phyloP scores from a whole-genome alignment of 2,888 invertebrate genomes.

The Spodoptera littoralis region DNA sequence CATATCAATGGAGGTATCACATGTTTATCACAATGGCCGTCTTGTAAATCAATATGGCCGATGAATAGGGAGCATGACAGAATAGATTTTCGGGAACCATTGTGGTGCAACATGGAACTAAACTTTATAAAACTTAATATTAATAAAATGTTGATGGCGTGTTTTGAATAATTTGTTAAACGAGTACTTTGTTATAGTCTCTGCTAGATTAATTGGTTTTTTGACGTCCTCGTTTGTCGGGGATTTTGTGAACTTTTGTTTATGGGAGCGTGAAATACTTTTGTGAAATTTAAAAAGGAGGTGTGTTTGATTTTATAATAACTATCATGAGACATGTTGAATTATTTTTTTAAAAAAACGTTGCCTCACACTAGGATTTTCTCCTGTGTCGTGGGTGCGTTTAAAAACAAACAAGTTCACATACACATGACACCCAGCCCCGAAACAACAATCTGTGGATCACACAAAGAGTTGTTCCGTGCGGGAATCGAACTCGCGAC shows the following conservation, averaged over 20 bases:
- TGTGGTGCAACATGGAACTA: slow-evolving; percentile 23
- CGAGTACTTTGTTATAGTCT: slow-evolving; percentile 7
- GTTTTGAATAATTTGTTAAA: slow-evolving; percentile 31
- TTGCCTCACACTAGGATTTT: too few species aligned
- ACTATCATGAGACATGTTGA: too few species aligned
- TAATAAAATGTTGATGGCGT: slow-evolving; percentile 21
- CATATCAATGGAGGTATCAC: slow-evolving; percentile 19
- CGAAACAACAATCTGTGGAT: too few species aligned
- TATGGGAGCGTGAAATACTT: background rate
- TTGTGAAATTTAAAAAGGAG: too few species aligned
- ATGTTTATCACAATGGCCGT: slow-evolving; percentile 38
- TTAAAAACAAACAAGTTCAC: too few species aligned
- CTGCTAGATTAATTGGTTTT: slow-evolving; percentile 10
- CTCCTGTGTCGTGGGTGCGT: too few species aligned
- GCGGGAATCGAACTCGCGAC: too few species aligned
- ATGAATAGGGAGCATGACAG: slow-evolving; percentile 32
- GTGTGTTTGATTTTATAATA: too few species aligned
- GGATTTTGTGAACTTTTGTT: background rate
- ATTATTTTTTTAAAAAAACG: too few species aligned
- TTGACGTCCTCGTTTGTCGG: background rate
- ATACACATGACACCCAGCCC: too few species aligned
- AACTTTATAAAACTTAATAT: slow-evolving; percentile 38
- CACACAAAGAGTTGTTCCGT: too few species aligned
- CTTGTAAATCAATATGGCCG: slow-evolving; percentile 22
- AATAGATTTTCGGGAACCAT: slow-evolving; percentile 42